These are phyloP conservation scores for Scleropages formosus DNA, from an alignment of 2,797 vertebrate species.

Conservation along the genomic window DNA sequence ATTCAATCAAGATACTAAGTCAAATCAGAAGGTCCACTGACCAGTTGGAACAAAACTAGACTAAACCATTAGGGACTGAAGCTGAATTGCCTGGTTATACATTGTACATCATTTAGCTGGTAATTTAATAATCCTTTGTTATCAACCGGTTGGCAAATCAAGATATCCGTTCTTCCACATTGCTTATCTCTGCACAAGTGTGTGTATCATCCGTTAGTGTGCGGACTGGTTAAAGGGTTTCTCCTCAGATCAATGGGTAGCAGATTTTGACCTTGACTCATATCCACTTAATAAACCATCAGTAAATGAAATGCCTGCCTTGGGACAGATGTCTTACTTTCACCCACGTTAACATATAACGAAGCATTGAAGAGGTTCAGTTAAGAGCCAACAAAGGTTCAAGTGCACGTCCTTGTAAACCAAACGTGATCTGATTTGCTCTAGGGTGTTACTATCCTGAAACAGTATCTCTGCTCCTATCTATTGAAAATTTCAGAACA, in stretches of 20 bases:
- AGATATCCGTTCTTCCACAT: neutral
- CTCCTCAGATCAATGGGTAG: neutral
- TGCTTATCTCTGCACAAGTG: no score
- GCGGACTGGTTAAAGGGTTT: neutral
- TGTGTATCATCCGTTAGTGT: no score
- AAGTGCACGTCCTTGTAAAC: neutral
- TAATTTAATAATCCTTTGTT: neutral
- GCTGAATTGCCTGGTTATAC: neutral
- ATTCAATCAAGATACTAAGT: no score
- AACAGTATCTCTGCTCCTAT: no score
- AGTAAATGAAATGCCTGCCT: neutral
- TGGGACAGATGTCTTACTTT: neutral
- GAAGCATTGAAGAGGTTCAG: neutral
- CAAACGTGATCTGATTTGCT: neutral
- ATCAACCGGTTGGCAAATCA: neutral
- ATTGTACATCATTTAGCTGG: conserved; percentile 3
- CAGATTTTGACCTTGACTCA: conserved; percentile 5
- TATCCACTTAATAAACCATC: neutral
- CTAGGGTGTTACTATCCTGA: neutral
- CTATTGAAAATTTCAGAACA: neutral
- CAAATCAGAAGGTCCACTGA: no score
- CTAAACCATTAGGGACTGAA: no score
- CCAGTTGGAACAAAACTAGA: no score
- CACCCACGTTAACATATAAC: neutral
- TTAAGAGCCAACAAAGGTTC: neutral